Conservation (phyloP, 2,888 invertebrate genomes). For the Ramazzottius varieornatus region DNA sequence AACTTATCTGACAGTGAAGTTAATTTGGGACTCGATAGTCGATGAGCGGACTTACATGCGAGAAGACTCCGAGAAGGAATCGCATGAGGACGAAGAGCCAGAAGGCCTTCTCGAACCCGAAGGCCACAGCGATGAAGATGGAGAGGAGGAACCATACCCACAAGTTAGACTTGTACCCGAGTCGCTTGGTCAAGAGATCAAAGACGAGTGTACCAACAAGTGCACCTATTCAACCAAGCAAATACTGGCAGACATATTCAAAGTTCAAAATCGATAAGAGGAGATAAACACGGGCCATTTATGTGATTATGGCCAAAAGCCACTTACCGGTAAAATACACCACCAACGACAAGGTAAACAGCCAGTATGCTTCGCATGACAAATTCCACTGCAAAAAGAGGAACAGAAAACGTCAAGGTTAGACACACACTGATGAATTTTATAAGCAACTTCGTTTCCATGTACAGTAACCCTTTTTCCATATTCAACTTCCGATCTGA, state of each 20-base stretch:
- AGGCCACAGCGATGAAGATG: not conserved
- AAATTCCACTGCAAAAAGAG: not conserved
- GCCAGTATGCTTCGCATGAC: not conserved
- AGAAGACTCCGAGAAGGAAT: not conserved
- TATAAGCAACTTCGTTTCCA: too few relatives aligned
- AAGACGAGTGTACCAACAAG: not conserved
- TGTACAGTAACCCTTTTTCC: too few relatives aligned
- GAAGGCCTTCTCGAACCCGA: not conserved
- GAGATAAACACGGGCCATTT: too few relatives aligned
- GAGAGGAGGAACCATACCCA: not conserved
- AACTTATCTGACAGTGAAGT: too few relatives aligned
- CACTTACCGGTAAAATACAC: not conserved
- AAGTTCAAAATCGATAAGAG: not conserved
- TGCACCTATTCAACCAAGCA: not conserved
- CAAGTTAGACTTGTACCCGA: not conserved
- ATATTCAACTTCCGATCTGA: too few relatives aligned
- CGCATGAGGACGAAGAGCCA: not conserved
- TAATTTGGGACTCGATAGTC: too few relatives aligned
- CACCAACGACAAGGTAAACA: not conserved
- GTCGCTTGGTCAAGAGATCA: not conserved
- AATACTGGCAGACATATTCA: not conserved
- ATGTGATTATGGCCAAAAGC: not conserved
- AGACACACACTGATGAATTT: too few relatives aligned
- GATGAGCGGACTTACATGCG: not conserved
- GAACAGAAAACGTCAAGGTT: too few relatives aligned